These are phyloP conservation scores for Astropecten irregularis DNA, from an alignment of 53 echinoderm and acorn worm genomes.

Conservation along the genomic window DNA sequence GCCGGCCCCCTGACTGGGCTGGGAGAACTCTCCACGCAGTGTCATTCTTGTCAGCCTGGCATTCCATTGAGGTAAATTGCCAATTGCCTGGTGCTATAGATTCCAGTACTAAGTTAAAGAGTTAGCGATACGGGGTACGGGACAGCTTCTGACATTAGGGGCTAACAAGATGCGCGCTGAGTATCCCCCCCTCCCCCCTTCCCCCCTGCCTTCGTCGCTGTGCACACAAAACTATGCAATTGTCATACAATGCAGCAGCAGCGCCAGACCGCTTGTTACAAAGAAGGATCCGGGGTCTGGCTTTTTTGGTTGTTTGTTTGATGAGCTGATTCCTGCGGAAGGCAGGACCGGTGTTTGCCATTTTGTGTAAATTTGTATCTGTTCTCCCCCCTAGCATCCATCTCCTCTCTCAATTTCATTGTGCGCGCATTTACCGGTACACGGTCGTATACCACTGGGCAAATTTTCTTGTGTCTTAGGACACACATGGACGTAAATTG, in stretches of 20 bases:
- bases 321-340: background rate
- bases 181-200: background rate
- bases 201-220: background rate
- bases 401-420: background rate
- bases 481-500: background rate
- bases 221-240: slow-evolving; percentile 33
- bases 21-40: background rate
- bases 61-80: slow-evolving; percentile 56
- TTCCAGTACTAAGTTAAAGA: background rate
- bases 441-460: too few species aligned
- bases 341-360: background rate
- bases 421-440: background rate
- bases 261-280: background rate
- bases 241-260: background rate
- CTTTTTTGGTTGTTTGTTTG: slow-evolving; percentile 7
- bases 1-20: background rate
- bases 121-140: background rate
- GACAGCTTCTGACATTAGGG: slow-evolving; percentile 4
- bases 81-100: slow-evolving; percentile 6
- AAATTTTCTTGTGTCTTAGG: too few species aligned
- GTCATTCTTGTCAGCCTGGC: background rate
- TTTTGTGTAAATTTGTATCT: background rate
- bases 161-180: slow-evolving; percentile 22
- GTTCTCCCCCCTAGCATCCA: too few species aligned
- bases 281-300: background rate